Percentiles rank a stretch among this genome's conserved stretches.
phyloP scores from a whole-genome alignment of 1,140 invertebrate genomes.

The Calephelis virginiensis region DNA sequence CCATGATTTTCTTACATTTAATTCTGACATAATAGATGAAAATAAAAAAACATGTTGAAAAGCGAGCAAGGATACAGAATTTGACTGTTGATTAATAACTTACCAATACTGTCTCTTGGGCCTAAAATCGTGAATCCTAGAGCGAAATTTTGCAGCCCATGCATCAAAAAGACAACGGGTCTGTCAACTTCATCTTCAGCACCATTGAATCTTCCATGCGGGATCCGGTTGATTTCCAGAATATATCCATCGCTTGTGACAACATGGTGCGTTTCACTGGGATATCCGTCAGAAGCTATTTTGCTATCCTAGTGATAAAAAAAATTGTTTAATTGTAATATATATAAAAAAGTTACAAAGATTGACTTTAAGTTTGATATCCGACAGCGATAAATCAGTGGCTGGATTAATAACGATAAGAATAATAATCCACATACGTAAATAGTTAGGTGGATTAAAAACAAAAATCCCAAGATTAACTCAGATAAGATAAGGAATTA shows the following conservation, averaged over 20 bases:
- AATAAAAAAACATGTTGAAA: too few species aligned
- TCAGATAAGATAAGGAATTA: too few species aligned
- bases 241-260: slow-evolving; percentile 81
- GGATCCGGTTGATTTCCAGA: slow-evolving; percentile 80
- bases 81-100: slow-evolving; percentile 8
- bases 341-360: not conserved
- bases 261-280: slow-evolving; percentile 75
- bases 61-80: not conserved
- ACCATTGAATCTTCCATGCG: slow-evolving; percentile 36
- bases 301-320: slow-evolving; percentile 22
- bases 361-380: too few species aligned
- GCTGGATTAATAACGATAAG: too few species aligned
- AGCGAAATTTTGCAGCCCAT: slow-evolving; percentile 81
- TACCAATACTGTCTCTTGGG: slow-evolving; percentile 45
- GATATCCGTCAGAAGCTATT: slow-evolving; percentile 74
- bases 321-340: not conserved
- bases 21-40: too few species aligned
- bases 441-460: too few species aligned
- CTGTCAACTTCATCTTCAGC: slow-evolving; percentile 29
- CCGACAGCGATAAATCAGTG: too few species aligned
- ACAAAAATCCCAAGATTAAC: too few species aligned
- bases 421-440: too few species aligned
- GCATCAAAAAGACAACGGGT: slow-evolving; percentile 81
- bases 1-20: too few species aligned
- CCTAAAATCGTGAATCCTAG: slow-evolving; percentile 77